Evolutionary conservation across 2,113 vertebrate genomes (phyloP).

Genomic region (Solea solea): DNA sequence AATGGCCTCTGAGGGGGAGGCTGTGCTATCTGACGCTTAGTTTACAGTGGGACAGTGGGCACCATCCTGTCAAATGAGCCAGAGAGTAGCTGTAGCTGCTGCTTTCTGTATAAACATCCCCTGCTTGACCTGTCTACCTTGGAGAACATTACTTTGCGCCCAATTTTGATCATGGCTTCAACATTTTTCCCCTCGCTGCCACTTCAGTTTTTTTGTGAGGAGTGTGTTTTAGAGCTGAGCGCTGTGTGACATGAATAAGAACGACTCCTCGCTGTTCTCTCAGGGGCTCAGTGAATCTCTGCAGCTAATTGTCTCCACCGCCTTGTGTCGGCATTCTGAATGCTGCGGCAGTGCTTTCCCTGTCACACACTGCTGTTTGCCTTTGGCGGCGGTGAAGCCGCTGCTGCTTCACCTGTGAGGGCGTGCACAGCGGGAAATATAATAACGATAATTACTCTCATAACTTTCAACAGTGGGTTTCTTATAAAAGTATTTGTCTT

Average conservation of each 20-base stretch:
- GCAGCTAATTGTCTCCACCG: constrained; percentile 61
- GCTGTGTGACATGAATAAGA: constrained; percentile 71
- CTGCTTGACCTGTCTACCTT: constrained; percentile 32
- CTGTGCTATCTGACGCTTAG: constrained; percentile 23
- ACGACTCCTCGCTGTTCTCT: constrained; percentile 46
- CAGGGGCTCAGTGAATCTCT: constrained; percentile 48
- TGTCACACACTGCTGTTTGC: constrained; percentile 35
- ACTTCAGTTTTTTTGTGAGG: constrained; percentile 27
- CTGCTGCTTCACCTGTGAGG: constrained; percentile 15
- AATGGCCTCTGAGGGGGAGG: constrained; percentile 4
- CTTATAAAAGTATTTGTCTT: not conserved
- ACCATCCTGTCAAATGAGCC: constrained; percentile 6
- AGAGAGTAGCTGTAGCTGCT: not conserved
- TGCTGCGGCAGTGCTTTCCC: constrained; percentile 36
- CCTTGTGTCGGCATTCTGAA: constrained; percentile 37
- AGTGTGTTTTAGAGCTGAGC: constrained; percentile 33
- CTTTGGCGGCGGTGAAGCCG: not conserved
- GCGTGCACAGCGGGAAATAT: constrained; percentile 5
- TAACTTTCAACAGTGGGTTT: constrained; percentile 4
- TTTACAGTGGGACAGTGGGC: constrained; percentile 1
- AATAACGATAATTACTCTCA: not conserved
- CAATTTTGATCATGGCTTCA: constrained; percentile 9
- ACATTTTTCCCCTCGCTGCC: not conserved
- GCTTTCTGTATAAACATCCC: not conserved
- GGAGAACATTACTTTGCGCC: not conserved